Evolutionary conservation across 2,797 vertebrate species (phyloP).

Genomic region (Gambelia wislizenii): DNA sequence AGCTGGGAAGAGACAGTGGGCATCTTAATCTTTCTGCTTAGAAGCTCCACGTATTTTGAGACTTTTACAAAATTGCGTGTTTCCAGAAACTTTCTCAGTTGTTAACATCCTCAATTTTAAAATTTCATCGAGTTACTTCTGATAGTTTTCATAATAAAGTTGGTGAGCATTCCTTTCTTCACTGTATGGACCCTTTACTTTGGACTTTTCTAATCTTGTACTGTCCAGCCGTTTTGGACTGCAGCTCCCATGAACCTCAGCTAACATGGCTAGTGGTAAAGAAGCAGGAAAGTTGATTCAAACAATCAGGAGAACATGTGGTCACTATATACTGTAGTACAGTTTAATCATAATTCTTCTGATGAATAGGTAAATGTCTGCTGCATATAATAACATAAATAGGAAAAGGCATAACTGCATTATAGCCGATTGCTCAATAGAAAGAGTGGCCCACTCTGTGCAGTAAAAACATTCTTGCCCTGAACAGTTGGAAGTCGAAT

Average conservation of each 20-base stretch:
- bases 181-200: not conserved
- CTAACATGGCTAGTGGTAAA: not conserved
- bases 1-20: constrained; percentile 17
- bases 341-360: not conserved
- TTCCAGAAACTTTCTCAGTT: not conserved
- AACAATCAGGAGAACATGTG: not conserved
- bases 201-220: not conserved
- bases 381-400: not conserved
- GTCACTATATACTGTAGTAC: not conserved
- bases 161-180: not conserved
- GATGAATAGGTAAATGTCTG: not conserved
- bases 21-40: constrained; percentile 34
- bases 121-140: not conserved
- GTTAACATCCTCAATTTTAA: not conserved
- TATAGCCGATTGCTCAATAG: not conserved
- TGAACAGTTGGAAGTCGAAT: not conserved
- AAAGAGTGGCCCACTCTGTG: not conserved
- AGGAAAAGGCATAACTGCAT: not conserved
- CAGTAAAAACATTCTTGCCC: not conserved
- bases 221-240: not conserved
- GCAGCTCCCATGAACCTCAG: not conserved
- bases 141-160: not conserved
- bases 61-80: not conserved
- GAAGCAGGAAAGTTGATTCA: not conserved
- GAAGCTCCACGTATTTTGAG: not conserved